These are phyloP conservation scores for Xestoiulus laeticollis DNA, from an alignment of 2,888 invertebrate species.

Conservation along the genomic window DNA sequence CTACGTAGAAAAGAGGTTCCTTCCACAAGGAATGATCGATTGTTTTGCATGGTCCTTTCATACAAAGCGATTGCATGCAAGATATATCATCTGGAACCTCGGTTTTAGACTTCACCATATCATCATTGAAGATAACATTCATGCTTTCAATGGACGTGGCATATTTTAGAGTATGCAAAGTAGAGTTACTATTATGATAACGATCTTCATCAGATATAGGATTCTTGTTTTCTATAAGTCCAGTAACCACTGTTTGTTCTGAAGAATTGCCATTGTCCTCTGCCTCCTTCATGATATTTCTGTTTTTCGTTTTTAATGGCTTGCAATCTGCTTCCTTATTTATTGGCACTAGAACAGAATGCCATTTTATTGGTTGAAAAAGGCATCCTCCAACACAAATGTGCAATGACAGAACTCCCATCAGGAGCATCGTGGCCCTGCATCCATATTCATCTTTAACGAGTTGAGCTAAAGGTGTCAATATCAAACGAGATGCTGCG, in stretches of 20 bases:
- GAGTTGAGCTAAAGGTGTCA: conserved; percentile 59
- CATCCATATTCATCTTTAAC: conserved; percentile 57
- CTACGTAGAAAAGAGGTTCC: conserved; percentile 46
- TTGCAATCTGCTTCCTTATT: neutral
- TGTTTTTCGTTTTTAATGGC: neutral
- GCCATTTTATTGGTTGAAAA: conserved; percentile 52
- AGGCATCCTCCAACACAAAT: conserved; percentile 46
- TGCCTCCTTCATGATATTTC: neutral
- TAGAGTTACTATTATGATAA: neutral
- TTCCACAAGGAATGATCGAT: conserved; percentile 31
- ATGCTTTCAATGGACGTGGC: conserved; percentile 17
- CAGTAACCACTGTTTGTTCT: neutral
- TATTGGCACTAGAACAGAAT: conserved; percentile 30
- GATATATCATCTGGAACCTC: neutral
- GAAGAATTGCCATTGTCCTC: neutral
- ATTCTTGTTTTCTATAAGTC: neutral
- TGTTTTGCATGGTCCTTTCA: neutral
- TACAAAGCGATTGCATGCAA: neutral
- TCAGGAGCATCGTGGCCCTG: conserved; percentile 40
- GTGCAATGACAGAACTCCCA: conserved; percentile 44
- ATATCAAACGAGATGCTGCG: conserved; percentile 65
- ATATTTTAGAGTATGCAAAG: neutral
- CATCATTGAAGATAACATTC: conserved; percentile 11
- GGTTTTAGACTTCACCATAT: neutral
- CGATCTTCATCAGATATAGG: neutral